Conservation (phyloP, 1,140 invertebrate genomes). For the Drosophila nigromelanica region DNA sequence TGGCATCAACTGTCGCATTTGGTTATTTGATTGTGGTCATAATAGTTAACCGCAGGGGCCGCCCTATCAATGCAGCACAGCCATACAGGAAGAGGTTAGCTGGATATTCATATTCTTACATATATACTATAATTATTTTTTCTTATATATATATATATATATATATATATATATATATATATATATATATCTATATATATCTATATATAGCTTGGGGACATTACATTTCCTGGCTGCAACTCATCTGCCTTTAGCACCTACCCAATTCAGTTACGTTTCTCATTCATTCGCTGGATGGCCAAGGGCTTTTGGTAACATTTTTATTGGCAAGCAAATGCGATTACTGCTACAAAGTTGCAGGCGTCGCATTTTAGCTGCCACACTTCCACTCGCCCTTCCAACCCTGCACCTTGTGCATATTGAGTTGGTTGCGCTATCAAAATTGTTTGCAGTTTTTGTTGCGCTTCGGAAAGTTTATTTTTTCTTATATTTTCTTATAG, state of each 20-base stretch:
- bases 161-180: slow-evolving; percentile 17
- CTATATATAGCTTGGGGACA: slow-evolving; percentile 1
- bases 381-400: not conserved
- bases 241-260: not conserved
- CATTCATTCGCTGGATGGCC: slow-evolving; percentile 3
- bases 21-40: slow-evolving; percentile 69
- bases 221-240: not conserved
- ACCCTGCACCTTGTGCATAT: not conserved
- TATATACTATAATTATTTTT: too few species aligned
- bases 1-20: slow-evolving; percentile 49
- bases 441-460: slow-evolving; percentile 16
- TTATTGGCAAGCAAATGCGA: slow-evolving; percentile 46
- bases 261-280: slow-evolving; percentile 2
- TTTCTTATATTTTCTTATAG: not conserved
- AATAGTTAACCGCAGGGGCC: slow-evolving; percentile 52
- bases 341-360: slow-evolving; percentile 39
- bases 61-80: slow-evolving; percentile 42
- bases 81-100: not conserved
- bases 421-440: slow-evolving; percentile 13
- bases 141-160: slow-evolving; percentile 21
- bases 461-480: slow-evolving; percentile 6
- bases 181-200: slow-evolving; percentile 20
- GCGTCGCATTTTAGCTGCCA: slow-evolving; percentile 1
- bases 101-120: slow-evolving; percentile 41
- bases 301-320: slow-evolving; percentile 43